Base-by-base conservation (phyloP, 2,797 vertebrate species). In the Acrossocheilus wenchowensis region DNA sequence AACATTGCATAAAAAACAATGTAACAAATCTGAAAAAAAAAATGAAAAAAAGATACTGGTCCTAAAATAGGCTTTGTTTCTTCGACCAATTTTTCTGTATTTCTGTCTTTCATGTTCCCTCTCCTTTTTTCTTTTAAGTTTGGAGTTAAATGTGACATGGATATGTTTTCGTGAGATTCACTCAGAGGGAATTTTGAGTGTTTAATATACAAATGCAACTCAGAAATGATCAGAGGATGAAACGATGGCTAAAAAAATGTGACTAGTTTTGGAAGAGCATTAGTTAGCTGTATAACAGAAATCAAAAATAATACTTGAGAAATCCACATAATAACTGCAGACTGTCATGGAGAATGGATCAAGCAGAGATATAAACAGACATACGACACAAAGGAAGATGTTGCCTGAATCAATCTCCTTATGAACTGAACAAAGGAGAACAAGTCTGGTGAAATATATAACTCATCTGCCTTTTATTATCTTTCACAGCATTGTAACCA, bases 391-490 rank as follows among this genome's bases (percentile, higher is more conserved):
- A 48, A 71, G 17, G 43, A 72, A 50, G 21, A 78, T 45, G 45
- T 8, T 23, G 45, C 36, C 43, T 54, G 54, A 60, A 54, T 54
- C 30, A 41, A 68, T 41, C 72, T 84, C 66, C 41, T 19, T 62
- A 81, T 62, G 9, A 41, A 89, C 12, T 50, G 50, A 74, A 83
- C 6, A 50, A 80, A 87, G 71, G 83, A 73, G 39, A 52, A 69
- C 23, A 57, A 41, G 66, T 85, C 50, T 78, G 82, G 78, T 82
- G 30, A 84, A 85, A 89, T 62, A 30, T 34, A 69, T 1, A 84
- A 85, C 73, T 89, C 52, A 72, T 82, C 80, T 82, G 73, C 66
- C 71, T 77, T 87, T 87, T 87, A 87, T 87, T 89, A 78, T 41
- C 12, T 34, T 82, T 69, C 74, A 83, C n/a, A 78, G 43, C 17